Evolutionary conservation across 35 echinoderm and acorn worm genomes (phyloP), one percentile per base, ranked within the genome.

Genomic region (Ophioderma brevispina): DNA sequence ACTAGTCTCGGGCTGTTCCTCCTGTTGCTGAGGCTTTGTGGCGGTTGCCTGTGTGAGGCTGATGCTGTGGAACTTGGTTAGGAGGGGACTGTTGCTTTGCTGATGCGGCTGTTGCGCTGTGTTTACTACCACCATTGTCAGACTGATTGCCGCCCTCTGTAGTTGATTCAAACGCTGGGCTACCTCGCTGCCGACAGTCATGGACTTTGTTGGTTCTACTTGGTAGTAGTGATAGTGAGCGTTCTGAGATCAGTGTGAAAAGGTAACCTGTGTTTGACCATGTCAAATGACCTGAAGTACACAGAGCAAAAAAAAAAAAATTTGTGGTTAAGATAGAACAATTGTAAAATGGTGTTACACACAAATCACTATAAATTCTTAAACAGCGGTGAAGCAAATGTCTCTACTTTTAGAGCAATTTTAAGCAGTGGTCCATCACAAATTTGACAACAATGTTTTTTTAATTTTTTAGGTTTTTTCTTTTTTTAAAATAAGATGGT

Each of bases 131-230:
- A 30, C 59, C 59, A 70, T 70, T 70, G 59, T 70, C 59, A 70
- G 59, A 70, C 59, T 70, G 18, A 39, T 50, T 23, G 77, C 55
- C 78, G 83, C 86, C 19, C 49, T 64, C 35, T 76, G 52, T 83
- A 41, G 81, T 81, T 40, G 86, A 87, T 6, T 64, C 50, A 77
- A 86, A 86, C 31, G 78, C 56, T 64, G 92, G 92, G 42, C 82
- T 93, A 52, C 92, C 92, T 84, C 87, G 82, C 92, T 93, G 32
- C 85, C 85, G n/a, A 93, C 79, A 49, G 92, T 93, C 92, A 93
- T 93, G 64, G n/a, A 18, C 46, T 63, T 8, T 31, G 52, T 32
- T 17, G n/a, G 33, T 82, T 2, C 4, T 30, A 25, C 28, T 25
- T 25, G 28, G 17, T 25, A 70, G 28, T 18, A 70, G 59, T 2